Evolutionary conservation across 2,888 invertebrate genomes (phyloP).

Genomic region (Chloromyia formosa): DNA sequence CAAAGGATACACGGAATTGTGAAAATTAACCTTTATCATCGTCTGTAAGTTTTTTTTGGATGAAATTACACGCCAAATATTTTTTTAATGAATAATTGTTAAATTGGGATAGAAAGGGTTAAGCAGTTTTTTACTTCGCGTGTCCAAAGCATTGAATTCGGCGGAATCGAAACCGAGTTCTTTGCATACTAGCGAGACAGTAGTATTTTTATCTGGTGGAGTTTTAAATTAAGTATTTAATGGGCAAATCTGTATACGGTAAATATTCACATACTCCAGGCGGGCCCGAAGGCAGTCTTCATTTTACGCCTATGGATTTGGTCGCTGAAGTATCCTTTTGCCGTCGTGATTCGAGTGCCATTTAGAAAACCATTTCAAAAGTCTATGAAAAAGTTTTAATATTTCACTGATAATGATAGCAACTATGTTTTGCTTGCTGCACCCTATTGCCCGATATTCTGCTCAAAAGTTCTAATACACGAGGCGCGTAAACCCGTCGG

Average conservation of each 20-base stretch:
- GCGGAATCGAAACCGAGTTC: slow-evolving; percentile 89
- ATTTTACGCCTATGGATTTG: slow-evolving; percentile 81
- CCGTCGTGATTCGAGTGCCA: slow-evolving; percentile 86
- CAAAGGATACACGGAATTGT: too few species aligned
- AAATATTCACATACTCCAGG: slow-evolving; percentile 86
- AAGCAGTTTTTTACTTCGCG: slow-evolving; percentile 88
- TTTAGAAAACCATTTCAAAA: slow-evolving; percentile 85
- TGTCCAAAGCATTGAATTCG: slow-evolving; percentile 98
- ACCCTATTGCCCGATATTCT: slow-evolving; percentile 94
- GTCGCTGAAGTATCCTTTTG: slow-evolving; percentile 70
- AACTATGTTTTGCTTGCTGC: slow-evolving; percentile 85
- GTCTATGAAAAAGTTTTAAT: slow-evolving; percentile 63
- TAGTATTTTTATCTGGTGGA: slow-evolving; percentile 77
- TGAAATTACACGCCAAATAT: too few species aligned
- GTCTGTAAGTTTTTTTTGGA: too few species aligned
- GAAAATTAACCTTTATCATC: too few species aligned
- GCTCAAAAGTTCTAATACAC: too few species aligned
- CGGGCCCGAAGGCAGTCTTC: slow-evolving; percentile 93
- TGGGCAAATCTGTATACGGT: not conserved
- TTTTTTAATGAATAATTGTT: too few species aligned
- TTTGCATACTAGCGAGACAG: slow-evolving; percentile 86
- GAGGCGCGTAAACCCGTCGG: too few species aligned
- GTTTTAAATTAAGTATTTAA: not conserved
- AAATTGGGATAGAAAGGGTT: too few species aligned
- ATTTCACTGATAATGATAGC: not conserved